A percentile compares a stretch with the other conserved stretches of the same genome.
phyloP scores from a whole-genome alignment of 92 coral and sea anemone genomes.

The Galaxea fascicularis region DNA sequence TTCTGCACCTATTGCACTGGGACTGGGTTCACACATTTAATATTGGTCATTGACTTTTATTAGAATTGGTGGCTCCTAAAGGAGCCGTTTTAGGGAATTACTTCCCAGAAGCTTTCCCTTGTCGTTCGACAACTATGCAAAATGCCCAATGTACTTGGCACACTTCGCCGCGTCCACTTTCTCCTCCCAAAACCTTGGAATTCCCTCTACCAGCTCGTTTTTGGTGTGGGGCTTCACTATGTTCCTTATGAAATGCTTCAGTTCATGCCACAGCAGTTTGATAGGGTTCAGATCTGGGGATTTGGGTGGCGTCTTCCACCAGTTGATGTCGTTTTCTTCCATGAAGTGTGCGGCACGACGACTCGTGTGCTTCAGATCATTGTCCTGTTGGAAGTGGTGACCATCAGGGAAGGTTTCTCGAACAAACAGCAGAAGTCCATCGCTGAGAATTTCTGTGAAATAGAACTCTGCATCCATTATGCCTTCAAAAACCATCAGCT shows the following conservation, averaged over 20 bases:
- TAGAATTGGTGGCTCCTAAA: slow-evolving; percentile 68
- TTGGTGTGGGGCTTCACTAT: slow-evolving; percentile 41
- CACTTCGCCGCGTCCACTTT: slow-evolving; percentile 25
- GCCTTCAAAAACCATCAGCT: slow-evolving; percentile 39
- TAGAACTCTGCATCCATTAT: slow-evolving; percentile 43
- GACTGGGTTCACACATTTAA: not conserved
- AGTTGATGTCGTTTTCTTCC: slow-evolving; percentile 28
- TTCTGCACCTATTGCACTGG: not conserved
- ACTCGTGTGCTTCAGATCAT: slow-evolving; percentile 42
- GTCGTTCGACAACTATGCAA: slow-evolving; percentile 14
- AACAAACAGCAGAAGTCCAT: slow-evolving; percentile 30
- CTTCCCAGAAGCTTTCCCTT: slow-evolving; percentile 23
- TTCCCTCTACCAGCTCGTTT: slow-evolving; percentile 37
- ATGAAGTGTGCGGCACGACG: slow-evolving; percentile 25
- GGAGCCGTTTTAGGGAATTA: slow-evolving; percentile 66
- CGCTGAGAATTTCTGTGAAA: slow-evolving; percentile 5
- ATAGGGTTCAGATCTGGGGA: slow-evolving; percentile 59
- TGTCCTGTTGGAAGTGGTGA: slow-evolving; percentile 52
- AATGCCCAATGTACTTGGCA: slow-evolving; percentile 31
- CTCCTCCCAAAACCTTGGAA: slow-evolving; percentile 20
- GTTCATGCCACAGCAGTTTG: slow-evolving; percentile 48
- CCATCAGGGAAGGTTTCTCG: slow-evolving; percentile 21
- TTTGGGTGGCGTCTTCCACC: slow-evolving; percentile 45
- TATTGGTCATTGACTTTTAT: slow-evolving; percentile 38
- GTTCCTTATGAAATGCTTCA: slow-evolving; percentile 28